Evolutionary conservation across 2,888 invertebrate species (phyloP), one percentile per base, ranked within the genome.

Genomic region (Dorcus parallelipipedus): DNA sequence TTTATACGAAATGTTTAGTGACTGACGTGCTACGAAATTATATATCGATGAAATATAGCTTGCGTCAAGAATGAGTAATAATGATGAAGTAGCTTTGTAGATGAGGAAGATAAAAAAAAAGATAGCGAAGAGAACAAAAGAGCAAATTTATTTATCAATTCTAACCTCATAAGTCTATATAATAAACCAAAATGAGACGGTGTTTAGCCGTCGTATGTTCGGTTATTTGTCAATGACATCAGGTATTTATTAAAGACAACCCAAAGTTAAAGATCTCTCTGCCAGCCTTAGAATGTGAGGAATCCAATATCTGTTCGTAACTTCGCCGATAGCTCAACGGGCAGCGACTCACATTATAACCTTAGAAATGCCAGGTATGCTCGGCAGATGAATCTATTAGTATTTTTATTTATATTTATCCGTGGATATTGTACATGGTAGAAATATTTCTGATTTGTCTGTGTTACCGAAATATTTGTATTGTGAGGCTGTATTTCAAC

Each of bases 181-280:
- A 69, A 72, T 71, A 72, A 72, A 73, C 63, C 69, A 73, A 45
- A 73, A 73, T 71, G 71, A 70, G 72, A 71, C 70, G 55, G 65
- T 68, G 68, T 70, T 67, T 64, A 67, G 69, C 73, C 72, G 69
- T 71, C 67, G 70, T 68, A 72, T 71, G 72, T 74, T 74, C 68
- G 69, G 76, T 74, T 77, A 78, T 78, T 78, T 77, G 77, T 78
- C 78, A 77, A 72, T 77, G 78, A 76, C 78, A 77, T 72, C 68
- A 69, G 71, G 71, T 76, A 77, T 78, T 77, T 77, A 78, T 78
- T 76, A 73, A 75, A 75, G 76, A 74, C 76, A 66, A 64, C 56
- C 61, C 66, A 64, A 67, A 76, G 75, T 76, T 77, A 75, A 74
- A 67, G 74, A 76, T 77, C 75, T 73, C 67, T 69, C 68, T 70